Percentiles rank a stretch among this genome's conserved stretches.
phyloP scores from a whole-genome alignment of 1,140 invertebrate species.

The Xylocopa sonorina region DNA sequence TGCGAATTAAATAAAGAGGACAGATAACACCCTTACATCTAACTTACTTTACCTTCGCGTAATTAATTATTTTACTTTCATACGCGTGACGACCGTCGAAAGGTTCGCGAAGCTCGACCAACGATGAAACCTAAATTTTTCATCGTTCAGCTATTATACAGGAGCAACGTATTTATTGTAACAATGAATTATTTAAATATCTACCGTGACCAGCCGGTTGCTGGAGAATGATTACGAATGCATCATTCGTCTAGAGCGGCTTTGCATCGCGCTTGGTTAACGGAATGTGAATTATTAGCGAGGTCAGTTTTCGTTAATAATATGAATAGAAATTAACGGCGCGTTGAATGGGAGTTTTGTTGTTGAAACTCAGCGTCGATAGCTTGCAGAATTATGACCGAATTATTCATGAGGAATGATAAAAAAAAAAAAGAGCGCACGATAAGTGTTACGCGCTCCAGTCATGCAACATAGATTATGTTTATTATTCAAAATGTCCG shows the following conservation, averaged over 20 bases:
- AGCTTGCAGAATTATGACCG: not conserved
- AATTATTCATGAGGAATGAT: constrained; percentile 33
- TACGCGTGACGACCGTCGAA: too few relatives aligned
- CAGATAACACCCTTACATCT: too few relatives aligned
- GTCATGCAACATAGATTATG: constrained; percentile 18
- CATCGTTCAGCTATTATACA: not conserved
- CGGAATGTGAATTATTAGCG: constrained; percentile 20
- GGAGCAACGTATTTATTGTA: not conserved
- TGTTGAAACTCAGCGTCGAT: not conserved
- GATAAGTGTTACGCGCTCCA: constrained; percentile 7
- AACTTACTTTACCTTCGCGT: too few relatives aligned
- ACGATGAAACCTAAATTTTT: not conserved
- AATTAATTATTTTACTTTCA: too few relatives aligned
- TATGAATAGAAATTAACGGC: not conserved
- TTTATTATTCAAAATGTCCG: not conserved
- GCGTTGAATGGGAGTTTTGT: not conserved
- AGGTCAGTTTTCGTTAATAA: constrained; percentile 3
- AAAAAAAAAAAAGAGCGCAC: constrained; percentile 14
- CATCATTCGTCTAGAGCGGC: too few relatives aligned
- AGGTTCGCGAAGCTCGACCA: too few relatives aligned
- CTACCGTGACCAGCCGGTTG: not conserved
- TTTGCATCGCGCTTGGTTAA: not conserved
- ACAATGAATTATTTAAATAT: not conserved
- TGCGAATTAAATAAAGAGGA: not conserved
- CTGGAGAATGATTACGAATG: not conserved